These are phyloP conservation scores for Drosophila kanapiae DNA, from an alignment of 1,140 invertebrate genomes.

Conservation along the genomic window DNA sequence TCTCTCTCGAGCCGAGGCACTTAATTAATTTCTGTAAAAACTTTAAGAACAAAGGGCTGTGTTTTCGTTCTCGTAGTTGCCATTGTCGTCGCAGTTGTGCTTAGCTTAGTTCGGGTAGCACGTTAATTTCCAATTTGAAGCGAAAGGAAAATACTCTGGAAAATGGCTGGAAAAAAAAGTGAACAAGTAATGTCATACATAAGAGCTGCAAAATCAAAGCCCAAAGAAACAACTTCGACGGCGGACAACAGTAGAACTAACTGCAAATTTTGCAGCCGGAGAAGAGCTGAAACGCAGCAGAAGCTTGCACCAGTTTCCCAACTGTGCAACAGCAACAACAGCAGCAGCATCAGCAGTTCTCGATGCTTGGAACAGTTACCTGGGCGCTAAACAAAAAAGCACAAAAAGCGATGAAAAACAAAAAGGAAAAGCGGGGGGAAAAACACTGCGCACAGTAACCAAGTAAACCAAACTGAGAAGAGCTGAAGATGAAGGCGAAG, in stretches of 20 bases:
- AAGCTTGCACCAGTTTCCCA: conserved; percentile 80
- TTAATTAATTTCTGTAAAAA: conserved; percentile 81
- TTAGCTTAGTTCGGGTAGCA: conserved; percentile 42
- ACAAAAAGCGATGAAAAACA: conserved; percentile 28
- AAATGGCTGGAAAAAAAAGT: conserved; percentile 30
- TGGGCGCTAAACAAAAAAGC: conserved; percentile 76
- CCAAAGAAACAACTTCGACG: conserved; percentile 46
- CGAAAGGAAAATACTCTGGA: conserved; percentile 43
- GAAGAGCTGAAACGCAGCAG: conserved; percentile 36
- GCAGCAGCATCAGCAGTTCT: conserved; percentile 17
- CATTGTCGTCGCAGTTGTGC: conserved; percentile 40
- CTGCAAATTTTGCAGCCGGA: conserved; percentile 71
- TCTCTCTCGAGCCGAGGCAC: conserved; percentile 42
- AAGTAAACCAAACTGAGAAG: conserved; percentile 53
- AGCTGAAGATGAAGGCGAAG: conserved; percentile 27
- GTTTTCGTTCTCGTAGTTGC: conserved; percentile 29
- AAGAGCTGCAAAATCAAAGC: conserved; percentile 56
- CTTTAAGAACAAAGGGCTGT: conserved; percentile 80
- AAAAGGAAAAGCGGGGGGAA: conserved; percentile 35
- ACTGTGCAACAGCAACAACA: conserved; percentile 19
- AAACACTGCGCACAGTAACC: conserved; percentile 51
- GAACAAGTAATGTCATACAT: conserved; percentile 68
- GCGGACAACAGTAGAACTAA: conserved; percentile 75
- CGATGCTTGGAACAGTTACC: conserved; percentile 66
- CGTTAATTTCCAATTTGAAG: conserved; percentile 79